phyloP scores from a whole-genome alignment of 30 jellyfish, hydroid and myxozoan genomes.

The Pseudorhiza aurosa region DNA sequence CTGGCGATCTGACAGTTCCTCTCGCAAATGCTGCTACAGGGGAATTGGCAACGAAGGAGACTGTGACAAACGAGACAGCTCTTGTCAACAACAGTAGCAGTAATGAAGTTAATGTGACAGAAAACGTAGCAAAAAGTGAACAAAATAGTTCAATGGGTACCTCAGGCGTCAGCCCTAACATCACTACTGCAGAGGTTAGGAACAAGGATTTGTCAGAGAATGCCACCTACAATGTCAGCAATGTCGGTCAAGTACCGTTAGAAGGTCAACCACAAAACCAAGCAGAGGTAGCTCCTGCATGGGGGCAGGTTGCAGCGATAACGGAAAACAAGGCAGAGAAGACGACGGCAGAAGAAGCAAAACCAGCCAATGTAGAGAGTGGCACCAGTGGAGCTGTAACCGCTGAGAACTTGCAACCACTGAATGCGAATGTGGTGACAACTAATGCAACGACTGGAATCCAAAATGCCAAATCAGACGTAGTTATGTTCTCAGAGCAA shows the following conservation, averaged over 20 bases:
- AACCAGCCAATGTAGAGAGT: not conserved
- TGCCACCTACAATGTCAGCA: too few species aligned
- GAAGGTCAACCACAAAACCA: conserved; percentile 17
- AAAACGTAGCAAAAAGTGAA: not conserved
- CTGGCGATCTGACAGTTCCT: conserved; percentile 42
- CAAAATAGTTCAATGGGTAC: too few species aligned
- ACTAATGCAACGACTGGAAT: conserved; percentile 25
- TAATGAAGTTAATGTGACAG: not conserved
- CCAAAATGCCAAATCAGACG: conserved; percentile 55
- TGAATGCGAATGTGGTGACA: not conserved
- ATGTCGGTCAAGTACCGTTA: too few species aligned
- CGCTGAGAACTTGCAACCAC: conserved; percentile 9
- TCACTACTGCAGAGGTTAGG: too few species aligned
- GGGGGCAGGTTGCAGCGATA: not conserved
- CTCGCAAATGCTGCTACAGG: conserved; percentile 21
- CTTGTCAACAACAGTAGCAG: not conserved
- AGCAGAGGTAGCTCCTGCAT: not conserved
- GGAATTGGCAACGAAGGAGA: not conserved
- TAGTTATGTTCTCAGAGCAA: conserved; percentile 64
- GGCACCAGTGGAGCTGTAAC: not conserved
- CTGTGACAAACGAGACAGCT: not conserved
- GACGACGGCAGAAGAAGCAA: conserved; percentile 2
- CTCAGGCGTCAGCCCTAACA: not conserved
- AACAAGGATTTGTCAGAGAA: too few species aligned
- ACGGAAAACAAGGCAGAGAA: not conserved